A percentile compares a stretch with the other conserved stretches of the same genome.
phyloP scores from a whole-genome alignment of 2,113 vertebrate species.

The Melozone crissalis region DNA sequence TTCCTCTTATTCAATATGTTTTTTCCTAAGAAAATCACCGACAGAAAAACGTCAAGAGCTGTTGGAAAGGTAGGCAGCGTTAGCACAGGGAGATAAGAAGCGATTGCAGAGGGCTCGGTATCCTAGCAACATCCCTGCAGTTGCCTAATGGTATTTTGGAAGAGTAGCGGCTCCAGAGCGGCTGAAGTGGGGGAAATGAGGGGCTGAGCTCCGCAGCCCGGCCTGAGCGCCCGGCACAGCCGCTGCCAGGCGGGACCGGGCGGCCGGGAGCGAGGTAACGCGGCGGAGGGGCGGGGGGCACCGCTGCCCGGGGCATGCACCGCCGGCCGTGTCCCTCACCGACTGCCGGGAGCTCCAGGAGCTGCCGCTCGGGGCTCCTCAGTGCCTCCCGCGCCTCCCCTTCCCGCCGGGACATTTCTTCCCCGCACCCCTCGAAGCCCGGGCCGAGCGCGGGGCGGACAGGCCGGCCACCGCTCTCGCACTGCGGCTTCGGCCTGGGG shows the following conservation, averaged over 20 bases:
- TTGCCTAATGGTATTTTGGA: constrained; percentile 16
- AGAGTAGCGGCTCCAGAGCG: background rate
- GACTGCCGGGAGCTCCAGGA: fast-evolving
- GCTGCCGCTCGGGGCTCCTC: background rate
- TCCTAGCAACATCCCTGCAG: constrained; percentile 47
- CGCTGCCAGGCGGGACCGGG: background rate
- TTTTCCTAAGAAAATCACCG: background rate
- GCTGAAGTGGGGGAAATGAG: background rate
- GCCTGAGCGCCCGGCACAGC: background rate
- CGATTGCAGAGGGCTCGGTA: constrained; percentile 3
- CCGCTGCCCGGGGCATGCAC: background rate
- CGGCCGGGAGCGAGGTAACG: background rate
- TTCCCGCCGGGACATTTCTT: background rate
- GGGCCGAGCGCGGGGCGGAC: background rate
- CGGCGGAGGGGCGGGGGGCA: fast-evolving
- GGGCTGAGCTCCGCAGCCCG: background rate
- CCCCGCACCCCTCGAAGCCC: too few relatives aligned
- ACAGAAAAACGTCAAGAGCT: background rate
- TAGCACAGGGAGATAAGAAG: background rate
- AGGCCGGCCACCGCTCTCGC: background rate
- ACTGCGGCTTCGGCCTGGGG: background rate
- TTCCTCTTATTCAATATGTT: background rate
- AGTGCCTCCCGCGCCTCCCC: background rate
- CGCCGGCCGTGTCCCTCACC: background rate
- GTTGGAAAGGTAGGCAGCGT: background rate